Percentiles rank a stretch among this genome's conserved stretches.
Evolutionary conservation across 2,797 vertebrate species (phyloP).

Genomic region (Crypturellus tataupa): DNA sequence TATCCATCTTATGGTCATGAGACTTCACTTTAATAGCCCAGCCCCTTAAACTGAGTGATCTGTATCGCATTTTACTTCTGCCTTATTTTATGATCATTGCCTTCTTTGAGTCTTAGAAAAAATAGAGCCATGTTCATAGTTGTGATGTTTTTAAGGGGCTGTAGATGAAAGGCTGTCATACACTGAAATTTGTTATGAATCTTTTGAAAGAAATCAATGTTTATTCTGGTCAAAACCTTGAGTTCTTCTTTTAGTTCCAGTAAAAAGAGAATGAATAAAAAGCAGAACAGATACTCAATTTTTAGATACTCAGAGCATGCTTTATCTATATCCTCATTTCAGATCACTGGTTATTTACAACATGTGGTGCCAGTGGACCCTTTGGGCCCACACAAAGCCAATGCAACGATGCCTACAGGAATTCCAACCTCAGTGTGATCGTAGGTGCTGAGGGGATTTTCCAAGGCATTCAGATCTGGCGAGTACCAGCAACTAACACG

Average conservation of each 20-base stretch:
- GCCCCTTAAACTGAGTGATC: neutral
- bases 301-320: neutral
- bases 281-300: neutral
- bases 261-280: neutral
- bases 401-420: slow-evolving; percentile 92
- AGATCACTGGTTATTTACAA: slow-evolving; percentile 92
- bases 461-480: slow-evolving; percentile 94
- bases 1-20: neutral
- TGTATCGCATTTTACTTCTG: neutral
- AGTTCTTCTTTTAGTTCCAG: neutral
- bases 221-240: neutral
- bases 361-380: slow-evolving; percentile 92
- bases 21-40: neutral
- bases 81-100: neutral
- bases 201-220: neutral
- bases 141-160: neutral
- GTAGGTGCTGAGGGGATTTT: slow-evolving; percentile 88
- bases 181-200: neutral
- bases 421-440: slow-evolving; percentile 90
- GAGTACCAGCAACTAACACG: slow-evolving; percentile 91
- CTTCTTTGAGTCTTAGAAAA: neutral
- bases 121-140: neutral
- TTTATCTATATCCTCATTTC: slow-evolving; percentile 8
- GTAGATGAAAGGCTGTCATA: neutral
- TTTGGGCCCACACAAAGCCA: slow-evolving; percentile 93